Conservation (phyloP, 2,797 vertebrate species). For the Hydrolagus colliei region DNA sequence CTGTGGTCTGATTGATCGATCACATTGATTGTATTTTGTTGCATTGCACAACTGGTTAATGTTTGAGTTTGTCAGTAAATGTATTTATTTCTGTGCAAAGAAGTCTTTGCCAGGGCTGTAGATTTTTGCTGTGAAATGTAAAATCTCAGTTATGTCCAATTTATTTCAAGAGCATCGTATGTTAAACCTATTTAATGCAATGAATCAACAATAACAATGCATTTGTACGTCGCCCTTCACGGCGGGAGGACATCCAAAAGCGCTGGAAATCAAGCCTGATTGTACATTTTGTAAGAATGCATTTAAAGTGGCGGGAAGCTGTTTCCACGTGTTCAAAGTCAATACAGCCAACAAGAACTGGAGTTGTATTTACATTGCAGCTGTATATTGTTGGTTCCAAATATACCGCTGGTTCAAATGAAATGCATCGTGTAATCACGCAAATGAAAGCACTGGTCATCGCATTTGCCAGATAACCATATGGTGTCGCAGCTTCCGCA, state of each 20-base stretch:
- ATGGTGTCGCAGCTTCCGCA: neutral
- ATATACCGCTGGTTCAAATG: neutral
- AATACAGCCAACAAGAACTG: neutral
- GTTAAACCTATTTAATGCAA: too few relatives aligned
- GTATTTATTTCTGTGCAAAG: neutral
- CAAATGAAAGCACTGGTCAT: neutral
- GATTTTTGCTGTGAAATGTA: neutral
- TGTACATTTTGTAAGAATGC: neutral
- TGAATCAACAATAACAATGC: too few relatives aligned
- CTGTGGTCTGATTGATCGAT: too few relatives aligned
- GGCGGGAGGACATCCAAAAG: too few relatives aligned
- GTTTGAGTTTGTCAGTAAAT: neutral
- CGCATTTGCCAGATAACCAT: neutral
- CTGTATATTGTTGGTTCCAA: constrained; percentile 5
- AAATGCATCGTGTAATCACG: neutral
- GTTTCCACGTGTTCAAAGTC: neutral
- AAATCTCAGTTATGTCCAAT: too few relatives aligned
- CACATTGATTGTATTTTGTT: too few relatives aligned
- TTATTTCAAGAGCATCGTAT: too few relatives aligned
- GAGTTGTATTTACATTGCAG: neutral
- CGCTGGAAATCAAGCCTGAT: too few relatives aligned
- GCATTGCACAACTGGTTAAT: too few relatives aligned
- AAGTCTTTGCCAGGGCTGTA: neutral
- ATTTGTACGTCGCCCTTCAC: too few relatives aligned
- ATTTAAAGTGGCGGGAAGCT: neutral